These are phyloP conservation scores for human (Homo sapiens) DNA, from an alignment of 2,113 vertebrate species.

Conservation along the genomic window DNA sequence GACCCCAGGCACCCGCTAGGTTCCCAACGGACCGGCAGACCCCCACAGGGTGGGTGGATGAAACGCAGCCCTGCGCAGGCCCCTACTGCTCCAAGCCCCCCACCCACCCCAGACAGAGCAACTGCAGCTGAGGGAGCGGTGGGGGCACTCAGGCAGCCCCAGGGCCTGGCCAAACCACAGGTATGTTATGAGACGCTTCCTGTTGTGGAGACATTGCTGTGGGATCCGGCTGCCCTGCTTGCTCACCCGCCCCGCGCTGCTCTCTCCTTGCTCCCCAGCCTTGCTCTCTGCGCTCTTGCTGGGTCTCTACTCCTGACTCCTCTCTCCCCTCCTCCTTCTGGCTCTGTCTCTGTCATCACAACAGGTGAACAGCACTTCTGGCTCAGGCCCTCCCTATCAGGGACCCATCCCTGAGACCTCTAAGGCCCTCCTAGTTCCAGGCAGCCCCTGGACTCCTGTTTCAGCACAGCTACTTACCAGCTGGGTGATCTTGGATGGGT, in stretches of 20 bases:
- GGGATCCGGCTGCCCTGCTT: conserved; percentile 69
- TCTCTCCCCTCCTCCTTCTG: not conserved
- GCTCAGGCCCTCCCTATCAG: not conserved
- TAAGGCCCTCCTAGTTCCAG: not conserved
- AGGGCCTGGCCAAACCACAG: conserved; percentile 86
- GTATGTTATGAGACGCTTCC: conserved; percentile 90
- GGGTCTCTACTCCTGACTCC: not conserved
- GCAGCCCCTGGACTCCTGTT: not conserved
- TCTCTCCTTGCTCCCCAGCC: not conserved
- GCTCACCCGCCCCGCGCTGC: not conserved
- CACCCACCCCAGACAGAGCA: not conserved
- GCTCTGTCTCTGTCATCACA: not conserved
- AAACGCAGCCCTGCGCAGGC: not conserved
- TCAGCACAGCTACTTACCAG: not conserved
- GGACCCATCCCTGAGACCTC: not conserved
- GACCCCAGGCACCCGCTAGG: too few species aligned
- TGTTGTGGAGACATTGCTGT: conserved; percentile 87
- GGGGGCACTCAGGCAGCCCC: conserved; percentile 78
- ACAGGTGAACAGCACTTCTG: not conserved
- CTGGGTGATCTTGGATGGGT: not conserved
- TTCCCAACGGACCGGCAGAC: not conserved
- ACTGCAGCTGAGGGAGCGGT: conserved; percentile 2
- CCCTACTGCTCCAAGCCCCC: not conserved
- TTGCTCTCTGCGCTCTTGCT: not conserved
- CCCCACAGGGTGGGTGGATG: not conserved